A percentile compares a stretch with the other conserved stretches of the same genome.
These are phyloP conservation scores for Rhagonycha lutea DNA, from an alignment of 2,888 invertebrate genomes.

Conservation along the genomic window DNA sequence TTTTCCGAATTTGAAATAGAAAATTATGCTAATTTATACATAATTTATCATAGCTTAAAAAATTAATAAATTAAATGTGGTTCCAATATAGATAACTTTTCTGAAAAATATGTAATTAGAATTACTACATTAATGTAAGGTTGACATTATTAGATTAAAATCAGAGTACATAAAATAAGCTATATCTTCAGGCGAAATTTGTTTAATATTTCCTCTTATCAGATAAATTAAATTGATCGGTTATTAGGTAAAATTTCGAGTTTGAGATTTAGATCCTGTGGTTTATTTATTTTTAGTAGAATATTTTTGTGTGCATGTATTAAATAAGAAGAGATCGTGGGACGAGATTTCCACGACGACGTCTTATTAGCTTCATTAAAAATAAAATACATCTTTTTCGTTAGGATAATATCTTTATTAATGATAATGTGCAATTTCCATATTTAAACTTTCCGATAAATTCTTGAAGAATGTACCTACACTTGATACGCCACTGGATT, in stretches of 20 bases:
- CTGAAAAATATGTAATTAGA: background rate
- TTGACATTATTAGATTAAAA: background rate
- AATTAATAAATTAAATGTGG: background rate
- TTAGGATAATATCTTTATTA: background rate
- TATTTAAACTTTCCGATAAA: background rate
- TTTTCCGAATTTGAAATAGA: background rate
- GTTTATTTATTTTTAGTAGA: background rate
- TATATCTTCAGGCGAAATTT: background rate
- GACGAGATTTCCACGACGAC: background rate
- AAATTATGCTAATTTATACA: background rate
- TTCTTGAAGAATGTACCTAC: background rate
- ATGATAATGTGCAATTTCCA: background rate
- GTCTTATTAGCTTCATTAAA: background rate
- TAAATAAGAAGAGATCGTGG: background rate
- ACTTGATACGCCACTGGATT: background rate
- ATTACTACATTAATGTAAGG: background rate
- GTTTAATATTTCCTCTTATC: background rate
- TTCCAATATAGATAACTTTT: background rate
- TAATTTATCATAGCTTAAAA: background rate
- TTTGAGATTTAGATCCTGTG: background rate
- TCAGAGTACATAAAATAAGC: background rate
- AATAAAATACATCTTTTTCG: background rate
- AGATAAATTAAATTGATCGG: background rate
- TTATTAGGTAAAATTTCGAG: background rate
- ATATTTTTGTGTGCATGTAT: background rate